Evolutionary conservation across 2,797 vertebrate species (phyloP), one percentile per base, ranked within the genome.

Genomic region (Erithacus rubecula): DNA sequence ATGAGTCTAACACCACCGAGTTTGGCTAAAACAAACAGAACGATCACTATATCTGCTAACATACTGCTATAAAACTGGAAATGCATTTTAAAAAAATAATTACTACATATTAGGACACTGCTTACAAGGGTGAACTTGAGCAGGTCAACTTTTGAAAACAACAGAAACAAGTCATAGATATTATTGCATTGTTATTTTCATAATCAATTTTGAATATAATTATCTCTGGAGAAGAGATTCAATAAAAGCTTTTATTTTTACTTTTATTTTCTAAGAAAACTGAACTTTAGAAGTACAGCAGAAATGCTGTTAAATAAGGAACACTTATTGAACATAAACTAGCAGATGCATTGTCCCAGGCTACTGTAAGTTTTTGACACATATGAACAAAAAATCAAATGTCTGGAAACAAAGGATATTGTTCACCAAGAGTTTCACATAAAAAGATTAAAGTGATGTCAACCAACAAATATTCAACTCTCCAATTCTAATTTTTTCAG

Each of bases 61-160:
- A 20, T 8, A 90, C 37, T 13, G 15, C 21, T 20, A 86, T 30
- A 71, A 64, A 88, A 49, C 53, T 49, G 23, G n/a, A 62, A 49
- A 71, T 10, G 0, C 0, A 56, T 63, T 29, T 0, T 6, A 27
- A 5, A 19, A 60, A 34, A 27, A 26, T 2, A 41, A 10, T 29
- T 46, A 47, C 20, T 43, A 46, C 8, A 14, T 80, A 46, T 26
- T 69, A 67, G 20, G 36, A 80, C 24, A 44, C 2, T 76, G 51
- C 30, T 90, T 71, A 83, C 46, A 64, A 80, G 21, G 4, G 24
- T 58, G 56, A 75, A 83, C 16, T 78, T 83, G 20, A 88, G 43
- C 30, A 83, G 23, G 46, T 6, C n/a, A 32, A 6, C 10, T n/a
- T 76, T 62, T 47, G 22, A 81, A 55, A 86, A 56, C 3, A 84